Evolutionary conservation across 2,797 vertebrate genomes (phyloP).

Genomic region (Balearica regulorum): DNA sequence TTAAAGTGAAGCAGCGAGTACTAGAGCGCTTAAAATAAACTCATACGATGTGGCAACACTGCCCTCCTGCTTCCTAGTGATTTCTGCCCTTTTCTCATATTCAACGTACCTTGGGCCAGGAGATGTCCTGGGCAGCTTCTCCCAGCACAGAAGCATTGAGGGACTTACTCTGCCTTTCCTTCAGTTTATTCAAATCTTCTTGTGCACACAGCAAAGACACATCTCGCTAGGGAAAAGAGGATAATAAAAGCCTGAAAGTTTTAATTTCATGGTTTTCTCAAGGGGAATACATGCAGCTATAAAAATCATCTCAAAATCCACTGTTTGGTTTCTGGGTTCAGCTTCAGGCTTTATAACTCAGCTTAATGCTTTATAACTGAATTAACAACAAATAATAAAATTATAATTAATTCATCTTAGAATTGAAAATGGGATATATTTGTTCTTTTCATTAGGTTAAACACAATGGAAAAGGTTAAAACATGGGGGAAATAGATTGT

Average conservation of each 20-base stretch:
- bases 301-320: neutral
- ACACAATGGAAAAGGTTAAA: neutral
- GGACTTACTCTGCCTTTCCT: neutral
- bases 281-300: neutral
- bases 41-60: neutral
- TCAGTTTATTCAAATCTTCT: neutral
- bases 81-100: neutral
- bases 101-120: neutral
- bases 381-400: neutral
- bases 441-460: neutral
- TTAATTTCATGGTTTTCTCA: neutral
- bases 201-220: neutral
- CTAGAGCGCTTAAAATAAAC: neutral
- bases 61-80: constrained; percentile 47
- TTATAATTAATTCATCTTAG: neutral
- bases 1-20: neutral
- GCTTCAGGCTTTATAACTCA: neutral
- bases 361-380: neutral
- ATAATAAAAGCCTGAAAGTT: neutral
- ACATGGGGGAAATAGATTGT: neutral
- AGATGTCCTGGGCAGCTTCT: neutral
- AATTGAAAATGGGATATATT: neutral
- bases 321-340: neutral
- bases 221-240: neutral
- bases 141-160: neutral